Evolutionary conservation across 2,797 vertebrate genomes (phyloP), one percentile per base, ranked within the genome.

Genomic region (Ciconia nigra): DNA sequence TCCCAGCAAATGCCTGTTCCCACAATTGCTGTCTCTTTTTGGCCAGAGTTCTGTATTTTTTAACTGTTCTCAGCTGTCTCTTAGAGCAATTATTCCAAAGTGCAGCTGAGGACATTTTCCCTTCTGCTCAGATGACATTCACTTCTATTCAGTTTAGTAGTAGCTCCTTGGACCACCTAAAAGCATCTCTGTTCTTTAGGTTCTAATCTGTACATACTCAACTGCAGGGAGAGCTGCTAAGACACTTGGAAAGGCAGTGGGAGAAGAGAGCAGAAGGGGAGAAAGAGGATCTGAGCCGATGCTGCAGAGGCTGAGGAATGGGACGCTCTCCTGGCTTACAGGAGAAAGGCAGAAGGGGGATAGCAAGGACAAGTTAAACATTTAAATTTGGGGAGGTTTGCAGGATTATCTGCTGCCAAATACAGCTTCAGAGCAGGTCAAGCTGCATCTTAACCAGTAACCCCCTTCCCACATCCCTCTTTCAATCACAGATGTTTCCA

Each of bases 21-120:
- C 49, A 91, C 59, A 83, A 52, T 44, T 59, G 74, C 78, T 77
- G 63, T 82, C 81, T 95, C 81, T 76, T 94, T 89, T 92, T 95
- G 92, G 94, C 87, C 89, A 87, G 81, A 95, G 65, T 83, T 91
- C 91, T 80, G 41, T 95, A 51, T 83, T 93, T 94, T 95, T 95
- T 33, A 89, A 66, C 86, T 96, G 62, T 94, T 96, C 93, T 90
- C 88, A 81, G 47, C 92, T 90, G 26, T 63, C 59, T 87, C 33
- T 70, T 29, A 61, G 11, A 93, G 90, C 41, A 90, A 96, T 90
- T 96, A 93, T 90, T 89, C 42, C 25, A 19, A 72, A 97, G 86
- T 92, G 88, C 83, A 92, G 70, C 73, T 76, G 86, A 96, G 93
- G 93, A 95, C 70, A 46, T 77, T 87, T 76, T 90, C 73, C 92